Evolutionary conservation across 2,797 vertebrate genomes (phyloP), one percentile per base, ranked within the genome.

Genomic region (Graptemys geographica): DNA sequence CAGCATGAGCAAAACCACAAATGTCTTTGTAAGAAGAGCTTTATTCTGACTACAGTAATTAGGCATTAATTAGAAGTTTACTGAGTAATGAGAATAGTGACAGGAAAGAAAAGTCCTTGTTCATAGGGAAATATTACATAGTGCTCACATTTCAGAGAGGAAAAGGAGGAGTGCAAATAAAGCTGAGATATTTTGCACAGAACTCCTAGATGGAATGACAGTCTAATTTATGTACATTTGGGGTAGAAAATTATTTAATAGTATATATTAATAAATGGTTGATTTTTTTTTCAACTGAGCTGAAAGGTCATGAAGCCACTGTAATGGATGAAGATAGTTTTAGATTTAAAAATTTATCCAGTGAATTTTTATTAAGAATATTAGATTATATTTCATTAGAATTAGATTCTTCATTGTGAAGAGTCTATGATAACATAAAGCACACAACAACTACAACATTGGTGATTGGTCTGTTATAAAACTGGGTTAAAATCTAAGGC

Each of bases 41-140:
- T 96, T 96, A 87, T 95, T 96, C 81, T 52, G 81, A 76, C 78
- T 12, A 1, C 52, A 90, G 84, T 93, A 97, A 98, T 97, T 97
- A 97, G 89, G 88, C 79, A 87, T 91, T 96, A 97, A 97, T 97
- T 97, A 94, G 90, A 93, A 88, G 84, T 7, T 96, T 81, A 8
- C 15, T 92, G 84, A 96, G 82, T 89, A 94, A 94, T 83, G 88
- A 89, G 90, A 96, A 90, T n/a, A 92, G 81, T 82, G 91, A 72
- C 33, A 79, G 49, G 57, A 95, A 94, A 97, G 91, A 88, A 88
- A 88, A 88, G 21, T 11, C 76, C 69, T 89, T 88, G 76, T 94
- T 92, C 57, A 80, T 0, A 0, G 78, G 90, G 82, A 51, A 92
- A 92, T 94, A 79, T 3, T 83, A 55, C 37, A 19, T 5, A 49